Evolutionary conservation across 2,797 vertebrate genomes (phyloP), one percentile per base, ranked within the genome.

Genomic region (Chromis chromis): DNA sequence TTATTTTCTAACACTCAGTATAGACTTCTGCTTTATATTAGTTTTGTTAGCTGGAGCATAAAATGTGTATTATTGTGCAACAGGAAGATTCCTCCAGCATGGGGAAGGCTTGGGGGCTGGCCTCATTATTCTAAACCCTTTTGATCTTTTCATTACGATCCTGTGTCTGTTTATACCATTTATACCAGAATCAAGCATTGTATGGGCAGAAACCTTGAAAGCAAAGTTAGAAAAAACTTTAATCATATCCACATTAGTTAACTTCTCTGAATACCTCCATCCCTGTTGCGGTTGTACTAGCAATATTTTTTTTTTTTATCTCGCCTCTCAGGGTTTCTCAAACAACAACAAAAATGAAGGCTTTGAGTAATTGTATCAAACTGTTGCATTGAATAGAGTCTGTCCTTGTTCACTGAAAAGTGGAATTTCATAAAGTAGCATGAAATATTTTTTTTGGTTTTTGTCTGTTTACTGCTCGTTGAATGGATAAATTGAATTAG

Each of bases 331-430:
- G n/a, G 49, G 12, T 3, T 42, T 56, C 24, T 33, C 8, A 46
- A 40, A 60, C 1, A 11, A 49, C 14, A 17, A 25, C 2, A 12
- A 58, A 16, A 17, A 10, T 17, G 10, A 24, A 66, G 17, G 48
- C 12, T 63, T 54, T 28, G 14, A 46, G 6, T 28, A 27, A 36
- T 40, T 39, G 3, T 11, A 46, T 55, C 3, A 44, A 33, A 7
- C 6, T 27, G 2, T 3, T 44, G 12, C 31, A 36, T 0, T 21
- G 33, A 64, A 39, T 1, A 52, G 31, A 56, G 33, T 53, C 27
- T 48, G 62, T 21, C 52, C 42, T 42, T 72, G 59, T 16, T 72
- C 16, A n/a, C 4, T 33, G 16, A 54, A 6, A 33, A 48, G 59
- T 5, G 1, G 0, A 27, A 36, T 57, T 66, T 60, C 5, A 42